Conservation (phyloP, 2,888 invertebrate genomes). For the Metalampra italica region DNA sequence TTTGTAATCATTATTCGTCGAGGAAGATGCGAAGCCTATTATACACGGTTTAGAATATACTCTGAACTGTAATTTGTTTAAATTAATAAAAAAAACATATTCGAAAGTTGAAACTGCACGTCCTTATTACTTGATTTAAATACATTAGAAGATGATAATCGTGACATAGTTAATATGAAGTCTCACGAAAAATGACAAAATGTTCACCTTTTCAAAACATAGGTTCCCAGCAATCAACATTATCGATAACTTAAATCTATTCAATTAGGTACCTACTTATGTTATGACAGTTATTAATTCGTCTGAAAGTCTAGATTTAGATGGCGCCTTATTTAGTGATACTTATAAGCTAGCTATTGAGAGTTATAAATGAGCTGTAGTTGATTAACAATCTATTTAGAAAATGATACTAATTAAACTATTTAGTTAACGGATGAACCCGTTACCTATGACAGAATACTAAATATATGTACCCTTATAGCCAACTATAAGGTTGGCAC, state of each 20-base stretch:
- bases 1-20: conserved; percentile 74
- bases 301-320: background rate
- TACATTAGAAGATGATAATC: conserved; percentile 8
- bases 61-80: conserved; percentile 64
- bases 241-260: background rate
- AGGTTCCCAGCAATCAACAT: background rate
- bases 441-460: no score
- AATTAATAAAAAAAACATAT: conserved; percentile 41
- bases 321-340: background rate
- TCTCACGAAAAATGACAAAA: no score
- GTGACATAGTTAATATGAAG: background rate
- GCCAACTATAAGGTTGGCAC: no score
- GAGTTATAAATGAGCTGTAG: no score
- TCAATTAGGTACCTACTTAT: background rate
- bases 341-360: background rate
- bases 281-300: background rate
- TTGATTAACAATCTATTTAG: no score
- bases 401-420: no score
- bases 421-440: no score
- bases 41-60: conserved; percentile 68
- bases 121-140: conserved; percentile 19
- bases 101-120: conserved; percentile 17
- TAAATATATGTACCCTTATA: no score
- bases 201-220: no score
- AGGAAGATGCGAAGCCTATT: conserved; percentile 68